Evolutionary conservation across 2,888 invertebrate genomes (phyloP).

Genomic region (Gibbula magus): DNA sequence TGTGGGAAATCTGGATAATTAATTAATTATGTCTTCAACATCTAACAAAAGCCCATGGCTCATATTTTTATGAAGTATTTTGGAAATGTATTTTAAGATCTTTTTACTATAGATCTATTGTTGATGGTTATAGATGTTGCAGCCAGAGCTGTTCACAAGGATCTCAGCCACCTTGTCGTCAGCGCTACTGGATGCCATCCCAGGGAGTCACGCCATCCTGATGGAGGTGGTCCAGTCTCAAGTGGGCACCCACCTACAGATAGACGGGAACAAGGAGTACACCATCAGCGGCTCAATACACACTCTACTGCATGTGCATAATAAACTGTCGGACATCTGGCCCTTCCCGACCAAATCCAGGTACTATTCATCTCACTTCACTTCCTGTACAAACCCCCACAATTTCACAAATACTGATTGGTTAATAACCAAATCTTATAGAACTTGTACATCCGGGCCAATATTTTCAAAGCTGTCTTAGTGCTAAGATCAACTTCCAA

Average conservation of each 20-base stretch:
- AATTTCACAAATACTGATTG: too few species aligned
- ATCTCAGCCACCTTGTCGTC: slow-evolving; percentile 52
- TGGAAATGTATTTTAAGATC: too few species aligned
- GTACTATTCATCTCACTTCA: neutral
- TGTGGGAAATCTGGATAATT: too few species aligned
- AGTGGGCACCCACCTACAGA: slow-evolving; percentile 6
- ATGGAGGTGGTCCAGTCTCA: slow-evolving; percentile 35
- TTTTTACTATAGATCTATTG: too few species aligned
- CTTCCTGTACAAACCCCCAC: too few species aligned
- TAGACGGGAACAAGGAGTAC: neutral
- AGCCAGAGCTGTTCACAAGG: slow-evolving; percentile 49
- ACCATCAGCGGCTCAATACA: slow-evolving; percentile 12
- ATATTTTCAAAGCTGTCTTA: too few species aligned
- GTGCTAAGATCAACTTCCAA: too few species aligned
- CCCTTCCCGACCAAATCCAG: neutral
- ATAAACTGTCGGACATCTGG: slow-evolving; percentile 10
- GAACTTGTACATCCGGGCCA: too few species aligned
- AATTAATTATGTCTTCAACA: too few species aligned
- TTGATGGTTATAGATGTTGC: neutral
- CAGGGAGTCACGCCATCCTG: slow-evolving; percentile 46
- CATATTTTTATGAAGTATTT: too few species aligned
- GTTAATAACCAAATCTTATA: too few species aligned
- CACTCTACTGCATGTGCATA: slow-evolving; percentile 10
- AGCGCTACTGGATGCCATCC: slow-evolving; percentile 42
- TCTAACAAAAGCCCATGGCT: too few species aligned